These are phyloP conservation scores for Narcine bancroftii DNA, from an alignment of 2,113 vertebrate species.

Conservation along the genomic window DNA sequence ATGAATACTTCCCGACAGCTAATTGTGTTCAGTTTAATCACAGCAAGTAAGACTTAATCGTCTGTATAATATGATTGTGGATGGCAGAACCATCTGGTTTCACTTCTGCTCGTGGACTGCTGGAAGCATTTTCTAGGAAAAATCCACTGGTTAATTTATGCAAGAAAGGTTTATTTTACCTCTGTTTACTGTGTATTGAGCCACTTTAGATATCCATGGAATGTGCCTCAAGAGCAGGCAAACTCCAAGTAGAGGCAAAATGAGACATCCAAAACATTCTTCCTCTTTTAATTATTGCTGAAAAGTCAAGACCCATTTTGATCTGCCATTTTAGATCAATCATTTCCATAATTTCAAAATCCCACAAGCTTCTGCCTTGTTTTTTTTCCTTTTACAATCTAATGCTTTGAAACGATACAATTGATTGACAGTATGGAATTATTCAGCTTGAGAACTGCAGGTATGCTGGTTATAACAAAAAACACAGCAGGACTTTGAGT, in stretches of 20 bases:
- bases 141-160: neutral
- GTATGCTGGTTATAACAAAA: neutral
- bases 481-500: neutral
- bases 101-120: conserved; percentile 45
- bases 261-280: neutral
- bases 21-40: conserved; percentile 62
- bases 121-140: neutral
- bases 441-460: neutral
- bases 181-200: too few relatives aligned
- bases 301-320: neutral
- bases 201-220: neutral
- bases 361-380: neutral
- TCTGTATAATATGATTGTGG: conserved; percentile 49
- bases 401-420: neutral
- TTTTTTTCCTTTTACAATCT: neutral
- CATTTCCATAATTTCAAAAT: neutral
- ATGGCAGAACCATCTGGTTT: conserved; percentile 52
- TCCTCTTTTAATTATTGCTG: too few relatives aligned
- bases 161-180: neutral
- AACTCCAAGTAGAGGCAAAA: neutral
- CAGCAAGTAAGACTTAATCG: conserved; percentile 60
- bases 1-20: conserved; percentile 58
- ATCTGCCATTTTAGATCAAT: too few relatives aligned
- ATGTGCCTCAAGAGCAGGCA: too few relatives aligned
- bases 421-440: neutral